A percentile compares a stretch with the other conserved stretches of the same genome.
Evolutionary conservation across 2,888 invertebrate species (phyloP).

Genomic region (Folsomia manolachei): DNA sequence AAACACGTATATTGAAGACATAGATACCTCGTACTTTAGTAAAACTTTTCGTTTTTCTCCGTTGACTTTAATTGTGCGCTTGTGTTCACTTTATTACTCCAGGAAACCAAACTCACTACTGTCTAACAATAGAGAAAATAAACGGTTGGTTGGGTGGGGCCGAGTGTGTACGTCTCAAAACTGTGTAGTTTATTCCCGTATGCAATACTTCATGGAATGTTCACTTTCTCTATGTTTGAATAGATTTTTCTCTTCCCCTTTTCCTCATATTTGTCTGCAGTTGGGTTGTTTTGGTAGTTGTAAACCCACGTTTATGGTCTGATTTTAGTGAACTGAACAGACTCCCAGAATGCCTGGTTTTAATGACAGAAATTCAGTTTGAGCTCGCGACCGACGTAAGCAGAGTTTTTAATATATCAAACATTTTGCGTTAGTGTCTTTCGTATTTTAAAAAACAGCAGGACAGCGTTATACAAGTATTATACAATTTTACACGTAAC

Average conservation of each 20-base stretch:
- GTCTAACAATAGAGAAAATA: background rate
- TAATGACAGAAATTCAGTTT: constrained; percentile 6
- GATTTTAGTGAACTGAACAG: constrained; percentile 20
- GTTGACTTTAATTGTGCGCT: constrained; percentile 12
- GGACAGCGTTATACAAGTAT: no score
- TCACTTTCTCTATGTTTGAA: background rate
- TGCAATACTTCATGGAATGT: background rate
- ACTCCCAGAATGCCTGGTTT: background rate
- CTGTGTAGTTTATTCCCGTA: background rate
- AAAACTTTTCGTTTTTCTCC: no score
- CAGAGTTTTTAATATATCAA: no score
- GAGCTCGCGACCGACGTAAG: no score
- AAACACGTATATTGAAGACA: no score
- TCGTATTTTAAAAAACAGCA: no score
- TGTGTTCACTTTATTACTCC: constrained; percentile 3
- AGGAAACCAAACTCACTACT: background rate
- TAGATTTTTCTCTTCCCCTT: background rate
- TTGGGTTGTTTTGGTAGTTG: constrained; percentile 2
- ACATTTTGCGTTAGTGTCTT: no score
- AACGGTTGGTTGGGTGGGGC: background rate
- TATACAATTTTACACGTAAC: no score
- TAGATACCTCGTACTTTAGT: no score
- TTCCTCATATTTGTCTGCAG: background rate
- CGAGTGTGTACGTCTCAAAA: background rate
- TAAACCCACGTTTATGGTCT: constrained; percentile 16